Evolutionary conservation across 2,888 invertebrate genomes (phyloP).

Genomic region (Cheilosia variabilis): DNA sequence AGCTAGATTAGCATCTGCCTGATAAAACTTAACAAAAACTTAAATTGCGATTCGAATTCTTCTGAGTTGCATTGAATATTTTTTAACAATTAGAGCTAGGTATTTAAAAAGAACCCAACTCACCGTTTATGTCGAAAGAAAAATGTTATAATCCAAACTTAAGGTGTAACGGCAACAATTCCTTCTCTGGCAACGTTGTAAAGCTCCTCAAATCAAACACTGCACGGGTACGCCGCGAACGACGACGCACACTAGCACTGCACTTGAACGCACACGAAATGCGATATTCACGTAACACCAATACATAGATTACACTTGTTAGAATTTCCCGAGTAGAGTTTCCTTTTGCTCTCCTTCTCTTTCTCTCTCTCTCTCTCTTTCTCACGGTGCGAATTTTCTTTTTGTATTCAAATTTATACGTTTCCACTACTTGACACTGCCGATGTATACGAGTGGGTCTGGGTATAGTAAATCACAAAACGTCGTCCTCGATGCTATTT

Average conservation of each 20-base stretch:
- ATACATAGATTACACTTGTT: conserved; percentile 71
- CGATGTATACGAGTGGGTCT: background rate
- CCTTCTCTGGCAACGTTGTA: conserved; percentile 63
- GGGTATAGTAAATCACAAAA: conserved; percentile 64
- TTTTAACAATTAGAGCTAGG: too few species aligned
- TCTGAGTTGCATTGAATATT: too few species aligned
- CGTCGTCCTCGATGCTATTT: conserved; percentile 54
- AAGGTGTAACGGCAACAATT: conserved; percentile 43
- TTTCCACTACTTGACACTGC: conserved; percentile 66
- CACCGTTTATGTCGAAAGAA: conserved; percentile 27
- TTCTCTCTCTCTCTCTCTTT: conserved; percentile 34
- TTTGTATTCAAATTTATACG: conserved; percentile 57
- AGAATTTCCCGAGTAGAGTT: conserved; percentile 60
- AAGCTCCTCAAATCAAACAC: conserved; percentile 65
- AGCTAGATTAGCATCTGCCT: too few species aligned
- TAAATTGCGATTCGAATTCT: too few species aligned
- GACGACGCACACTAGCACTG: conserved; percentile 51
- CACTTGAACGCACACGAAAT: conserved; percentile 57
- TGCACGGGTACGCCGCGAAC: conserved; percentile 8
- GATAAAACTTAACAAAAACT: too few species aligned
- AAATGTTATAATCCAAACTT: conserved; percentile 63
- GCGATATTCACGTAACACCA: conserved; percentile 58
- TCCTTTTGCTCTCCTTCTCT: conserved; percentile 12
- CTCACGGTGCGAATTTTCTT: conserved; percentile 7
- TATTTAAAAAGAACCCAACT: conserved; percentile 32